A percentile compares a stretch with the other conserved stretches of the same genome.
These are phyloP conservation scores for Entomobrya proxima DNA, from an alignment of 2,888 invertebrate species.

Conservation along the genomic window DNA sequence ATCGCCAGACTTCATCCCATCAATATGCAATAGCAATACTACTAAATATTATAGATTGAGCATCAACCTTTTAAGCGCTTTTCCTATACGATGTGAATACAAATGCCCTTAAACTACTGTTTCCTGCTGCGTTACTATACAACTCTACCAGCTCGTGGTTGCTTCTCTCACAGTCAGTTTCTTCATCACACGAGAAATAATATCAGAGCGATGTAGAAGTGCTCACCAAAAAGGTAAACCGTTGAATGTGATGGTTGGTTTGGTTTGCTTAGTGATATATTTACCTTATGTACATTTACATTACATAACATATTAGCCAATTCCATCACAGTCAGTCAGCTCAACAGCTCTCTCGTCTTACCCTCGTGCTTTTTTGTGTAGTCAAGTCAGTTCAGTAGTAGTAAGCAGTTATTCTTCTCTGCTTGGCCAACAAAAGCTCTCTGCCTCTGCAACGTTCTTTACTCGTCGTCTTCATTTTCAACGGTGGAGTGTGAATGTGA, in stretches of 20 bases:
- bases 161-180: neutral
- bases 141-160: too few relatives aligned
- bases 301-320: too few relatives aligned
- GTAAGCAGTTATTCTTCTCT: conserved; percentile 3
- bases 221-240: conserved; percentile 3
- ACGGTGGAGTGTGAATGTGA: neutral
- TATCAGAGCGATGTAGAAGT: neutral
- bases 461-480: neutral
- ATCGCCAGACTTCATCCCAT: neutral
- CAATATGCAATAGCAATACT: neutral
- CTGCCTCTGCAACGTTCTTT: too few relatives aligned
- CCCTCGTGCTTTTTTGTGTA: neutral
- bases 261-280: neutral
- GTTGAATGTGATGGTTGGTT: neutral
- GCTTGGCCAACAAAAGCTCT: conserved; percentile 23
- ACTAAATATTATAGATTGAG: too few relatives aligned
- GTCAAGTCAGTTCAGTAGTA: neutral
- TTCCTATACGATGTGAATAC: too few relatives aligned
- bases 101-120: too few relatives aligned
- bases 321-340: conserved; percentile 28
- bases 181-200: neutral
- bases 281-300: neutral
- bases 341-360: conserved; percentile 16
- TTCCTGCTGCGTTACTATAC: too few relatives aligned
- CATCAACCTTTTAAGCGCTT: too few relatives aligned